Base-by-base conservation (phyloP, 2,113 vertebrate species). In the Gallinago media region DNA sequence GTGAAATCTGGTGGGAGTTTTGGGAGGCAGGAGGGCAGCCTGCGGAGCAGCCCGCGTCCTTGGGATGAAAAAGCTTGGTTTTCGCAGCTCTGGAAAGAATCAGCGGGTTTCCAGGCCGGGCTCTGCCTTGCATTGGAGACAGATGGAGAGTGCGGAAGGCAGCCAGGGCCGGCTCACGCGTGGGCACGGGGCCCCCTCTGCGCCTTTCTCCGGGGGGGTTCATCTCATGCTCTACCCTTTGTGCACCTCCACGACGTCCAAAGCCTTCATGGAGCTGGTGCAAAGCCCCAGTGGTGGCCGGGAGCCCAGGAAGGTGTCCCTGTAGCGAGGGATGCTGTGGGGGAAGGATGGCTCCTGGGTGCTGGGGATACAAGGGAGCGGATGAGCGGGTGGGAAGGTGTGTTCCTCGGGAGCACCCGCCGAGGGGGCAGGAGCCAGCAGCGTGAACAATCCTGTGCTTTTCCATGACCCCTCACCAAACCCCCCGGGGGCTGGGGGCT, bases 1-100 rank as follows among this genome's bases (percentile, higher is more conserved):
- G 17, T 86, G 88, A 95, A 96, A 97, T 97, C 96, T 97, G 96
- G 90, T 96, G 1, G 1, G 91, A 94, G 94, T 97, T 97, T 96
- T 71, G 89, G 61, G 72, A 97, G 81, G 91, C 86, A 90, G 92
- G 80, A 96, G 92, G 93, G 93, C 96, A 84, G 34, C 3, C 3
- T 67, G 75, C 74, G 56, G 85, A 94, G 73, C 74, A 91, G 74
- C 72, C 81, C 6, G 9, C 1, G 2, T 96, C 89, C 75, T 89
- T 85, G 66, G 87, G 96, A 95, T 96, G 79, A 96, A 94, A 94
- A 92, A 74, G 93, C 79, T 91, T 76, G 4, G 0, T 76, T 94
- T 90, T 90, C 76, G 87, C 42, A 65, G 88, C 88, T 95, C 96
- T 97, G 96, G 95, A 96, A 96, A 93, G 87, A 96, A 95, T 96